Base-by-base conservation (phyloP, 2,797 vertebrate genomes). In the Oreonectes daqikongensis region DNA sequence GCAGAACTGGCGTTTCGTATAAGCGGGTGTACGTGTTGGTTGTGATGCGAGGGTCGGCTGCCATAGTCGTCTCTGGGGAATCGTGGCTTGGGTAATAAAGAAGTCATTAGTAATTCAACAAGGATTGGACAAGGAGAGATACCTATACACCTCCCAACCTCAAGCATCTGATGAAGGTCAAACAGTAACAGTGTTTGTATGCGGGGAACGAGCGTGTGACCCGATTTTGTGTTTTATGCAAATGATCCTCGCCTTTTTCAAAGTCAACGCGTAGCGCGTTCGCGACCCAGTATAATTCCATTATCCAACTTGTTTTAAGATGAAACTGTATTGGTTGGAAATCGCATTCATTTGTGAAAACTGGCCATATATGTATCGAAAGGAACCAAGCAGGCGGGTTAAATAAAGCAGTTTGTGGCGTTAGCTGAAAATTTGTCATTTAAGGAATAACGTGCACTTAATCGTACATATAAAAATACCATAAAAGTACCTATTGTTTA, bases 31-130 rank as follows among this genome's bases (percentile, higher is more conserved):
- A 57, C 64, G 69, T 73, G 40, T 53, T 79, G 61, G 50, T 32
- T 40, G 50, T 9, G 52, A 38, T 66, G 69, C n/a, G 52, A 48
- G 61, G 52, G 72, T 61, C 22, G 63, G 50, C 44, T 60, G 20
- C 32, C 61, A 20, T 44, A n/a, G 79, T 69, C 6, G 26, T 89
- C 89, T 81, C 87, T 61, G 42, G 87, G 84, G 91, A 89, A 86
- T 85, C 88, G 84, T 89, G 87, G 84, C 84, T 88, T 86, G 88
- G 88, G 89, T 93, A 92, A 93, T 92, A 89, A 92, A 92, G 92
- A 88, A 87, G 88, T 91, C 89, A 92, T 93, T 91, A 92, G 89
- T 88, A 89, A 92, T 93, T 92, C 91, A 92, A 90, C 90, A 87
- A 84, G 87, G 90, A 91, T 89, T 88, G 82, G 85, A 83, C 52